These are phyloP conservation scores for Bombus balteatus DNA, from an alignment of 1,140 invertebrate species.

Conservation along the genomic window DNA sequence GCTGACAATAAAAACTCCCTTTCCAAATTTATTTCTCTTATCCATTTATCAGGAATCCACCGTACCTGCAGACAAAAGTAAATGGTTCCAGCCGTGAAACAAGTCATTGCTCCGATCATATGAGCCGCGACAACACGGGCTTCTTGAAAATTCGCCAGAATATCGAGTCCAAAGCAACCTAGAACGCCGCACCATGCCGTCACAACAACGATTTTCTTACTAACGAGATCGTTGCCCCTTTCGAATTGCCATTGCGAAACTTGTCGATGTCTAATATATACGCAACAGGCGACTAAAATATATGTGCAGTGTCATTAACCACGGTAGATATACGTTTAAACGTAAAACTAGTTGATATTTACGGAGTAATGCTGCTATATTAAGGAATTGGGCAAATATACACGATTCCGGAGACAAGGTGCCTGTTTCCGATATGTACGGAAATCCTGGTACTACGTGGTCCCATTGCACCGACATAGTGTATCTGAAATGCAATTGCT, in stretches of 20 bases:
- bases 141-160: conserved; percentile 75
- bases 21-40: too few species aligned
- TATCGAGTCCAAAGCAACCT: conserved; percentile 71
- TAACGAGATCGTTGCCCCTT: conserved; percentile 61
- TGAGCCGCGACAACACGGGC: conserved; percentile 68
- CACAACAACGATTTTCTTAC: conserved; percentile 47
- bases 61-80: conserved; percentile 72
- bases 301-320: neutral
- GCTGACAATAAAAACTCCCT: too few species aligned
- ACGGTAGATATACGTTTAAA: neutral
- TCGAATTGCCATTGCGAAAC: conserved; percentile 71
- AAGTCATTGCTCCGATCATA: conserved; percentile 73
- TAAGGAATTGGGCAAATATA: conserved; percentile 84
- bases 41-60: neutral
- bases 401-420: conserved; percentile 85
- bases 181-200: conserved; percentile 64
- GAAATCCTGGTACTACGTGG: conserved; percentile 84
- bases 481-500: conserved; percentile 79
- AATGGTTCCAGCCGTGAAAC: conserved; percentile 68
- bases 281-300: conserved; percentile 69
- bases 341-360: conserved; percentile 45
- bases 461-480: conserved; percentile 82
- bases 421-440: conserved; percentile 87
- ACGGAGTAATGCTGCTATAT: conserved; percentile 83
- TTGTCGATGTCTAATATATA: conserved; percentile 73